A percentile compares a stretch with the other conserved stretches of the same genome.
phyloP scores from a whole-genome alignment of 2,888 invertebrate genomes.

The Atrina japonica region DNA sequence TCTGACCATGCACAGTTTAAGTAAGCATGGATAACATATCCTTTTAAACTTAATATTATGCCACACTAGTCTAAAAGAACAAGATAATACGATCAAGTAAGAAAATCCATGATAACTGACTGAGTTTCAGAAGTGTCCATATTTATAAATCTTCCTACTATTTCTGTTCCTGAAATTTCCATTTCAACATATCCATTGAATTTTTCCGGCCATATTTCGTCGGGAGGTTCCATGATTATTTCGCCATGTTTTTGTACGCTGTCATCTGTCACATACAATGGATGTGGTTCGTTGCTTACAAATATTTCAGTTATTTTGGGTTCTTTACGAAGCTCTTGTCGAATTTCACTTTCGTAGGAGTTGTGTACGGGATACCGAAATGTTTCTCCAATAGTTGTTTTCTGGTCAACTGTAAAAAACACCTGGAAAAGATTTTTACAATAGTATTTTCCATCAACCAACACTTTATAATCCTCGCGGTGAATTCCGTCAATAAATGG shows the following conservation, averaged over 20 bases:
- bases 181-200: conserved; percentile 35
- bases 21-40: too few species aligned
- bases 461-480: conserved; percentile 12
- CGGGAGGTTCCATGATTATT: conserved; percentile 28
- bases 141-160: conserved; percentile 29
- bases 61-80: too few species aligned
- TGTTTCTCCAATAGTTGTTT: conserved; percentile 31
- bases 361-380: conserved; percentile 23
- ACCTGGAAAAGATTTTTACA: conserved; percentile 32
- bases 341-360: conserved; percentile 15
- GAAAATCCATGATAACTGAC: conserved; percentile 23
- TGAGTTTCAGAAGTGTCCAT: conserved; percentile 8
- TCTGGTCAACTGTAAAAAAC: conserved; percentile 25
- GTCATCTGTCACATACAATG: conserved; percentile 24
- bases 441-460: conserved; percentile 27
- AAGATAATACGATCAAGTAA: conserved; percentile 2
- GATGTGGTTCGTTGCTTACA: conserved; percentile 15
- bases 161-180: conserved; percentile 37
- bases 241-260: conserved; percentile 17
- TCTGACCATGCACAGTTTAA: too few species aligned
- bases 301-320: conserved; percentile 23
- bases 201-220: conserved; percentile 26
- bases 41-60: too few species aligned
- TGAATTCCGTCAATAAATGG: conserved; percentile 22
- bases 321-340: conserved; percentile 17